Evolutionary conservation across 2,888 invertebrate genomes (phyloP), one percentile per base, ranked within the genome.

Genomic region (Bhutanitis thaidina): DNA sequence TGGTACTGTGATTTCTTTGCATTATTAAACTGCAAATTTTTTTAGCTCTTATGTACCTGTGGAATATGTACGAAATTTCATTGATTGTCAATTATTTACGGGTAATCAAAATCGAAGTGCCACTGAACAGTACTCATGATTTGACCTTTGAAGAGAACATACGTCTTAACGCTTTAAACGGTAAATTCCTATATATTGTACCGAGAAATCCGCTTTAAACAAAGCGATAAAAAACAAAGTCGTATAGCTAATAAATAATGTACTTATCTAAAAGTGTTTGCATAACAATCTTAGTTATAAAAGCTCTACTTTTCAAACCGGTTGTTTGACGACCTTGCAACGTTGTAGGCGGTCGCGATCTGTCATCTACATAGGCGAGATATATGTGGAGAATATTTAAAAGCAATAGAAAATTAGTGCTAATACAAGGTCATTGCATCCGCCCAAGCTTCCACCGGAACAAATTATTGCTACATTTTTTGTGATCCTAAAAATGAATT

Each of bases 281-380:
- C 72, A 69, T 72, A 74, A 74, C 60, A 58, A 56, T 54, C 53
- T 56, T 53, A 64, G 64, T 67, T 64, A 65, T 65, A 70, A 71
- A 66, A 72, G 72, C 62, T 74, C 74, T 56, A 75, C 61, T 70
- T 77, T 69, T 63, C 49, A 58, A 77, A 79, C 82, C 76, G 75
- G 82, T 80, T 57, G 53, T 36, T 47, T 32, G 53, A 14, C 64
- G 77, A 80, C 85, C 86, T 84, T 84, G 79, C 63, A 54, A 56
- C 53, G 25, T 58, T 43, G 69, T 69, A 67, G 73, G 71, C 67
- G 70, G 60, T 59, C 59, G 62, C 59, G 55, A 67, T 65, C 65
- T 77, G 73, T 74, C 74, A 77, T 74, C 67, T 71, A 67, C 67
- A 68, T 72, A 69, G 59, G 62, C 62, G 64, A 52, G 54, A 55